These are phyloP conservation scores for Drosophila emarginata DNA, from an alignment of 2,888 invertebrate species.

Conservation along the genomic window DNA sequence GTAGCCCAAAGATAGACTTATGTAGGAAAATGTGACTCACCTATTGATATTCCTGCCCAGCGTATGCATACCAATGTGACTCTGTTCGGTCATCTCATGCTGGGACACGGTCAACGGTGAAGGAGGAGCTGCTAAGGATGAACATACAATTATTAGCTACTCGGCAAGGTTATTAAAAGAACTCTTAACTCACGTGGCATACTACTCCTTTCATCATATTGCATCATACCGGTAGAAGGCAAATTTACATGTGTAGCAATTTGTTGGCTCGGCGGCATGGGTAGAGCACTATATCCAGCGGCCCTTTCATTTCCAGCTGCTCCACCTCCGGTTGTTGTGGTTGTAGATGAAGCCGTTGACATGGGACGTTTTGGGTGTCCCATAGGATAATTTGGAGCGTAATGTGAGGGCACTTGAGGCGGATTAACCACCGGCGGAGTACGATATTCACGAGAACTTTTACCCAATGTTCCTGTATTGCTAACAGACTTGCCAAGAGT, in stretches of 20 bases:
- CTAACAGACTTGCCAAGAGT: conserved; percentile 86
- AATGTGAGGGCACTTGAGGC: conserved; percentile 98
- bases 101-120: conserved; percentile 90
- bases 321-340: conserved; percentile 77
- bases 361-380: conserved; percentile 87
- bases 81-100: conserved; percentile 83
- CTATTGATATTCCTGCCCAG: conserved; percentile 82
- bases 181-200: conserved; percentile 91
- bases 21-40: conserved; percentile 52
- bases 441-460: conserved; percentile 91
- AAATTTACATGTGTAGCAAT: conserved; percentile 83
- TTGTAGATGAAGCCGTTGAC: conserved; percentile 79
- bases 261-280: conserved; percentile 85
- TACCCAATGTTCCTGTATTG: conserved; percentile 86
- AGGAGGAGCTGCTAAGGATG: conserved; percentile 87
- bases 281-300: conserved; percentile 93
- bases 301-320: conserved; percentile 84
- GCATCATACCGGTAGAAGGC: conserved; percentile 91
- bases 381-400: conserved; percentile 96
- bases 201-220: conserved; percentile 86
- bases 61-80: conserved; percentile 84
- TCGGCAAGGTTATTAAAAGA: neutral
- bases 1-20: neutral
- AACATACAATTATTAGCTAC: conserved; percentile 14
- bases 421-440: conserved; percentile 98